These are phyloP conservation scores for Amazona finschi DNA, from an alignment of 2,797 vertebrate species.

Conservation along the genomic window DNA sequence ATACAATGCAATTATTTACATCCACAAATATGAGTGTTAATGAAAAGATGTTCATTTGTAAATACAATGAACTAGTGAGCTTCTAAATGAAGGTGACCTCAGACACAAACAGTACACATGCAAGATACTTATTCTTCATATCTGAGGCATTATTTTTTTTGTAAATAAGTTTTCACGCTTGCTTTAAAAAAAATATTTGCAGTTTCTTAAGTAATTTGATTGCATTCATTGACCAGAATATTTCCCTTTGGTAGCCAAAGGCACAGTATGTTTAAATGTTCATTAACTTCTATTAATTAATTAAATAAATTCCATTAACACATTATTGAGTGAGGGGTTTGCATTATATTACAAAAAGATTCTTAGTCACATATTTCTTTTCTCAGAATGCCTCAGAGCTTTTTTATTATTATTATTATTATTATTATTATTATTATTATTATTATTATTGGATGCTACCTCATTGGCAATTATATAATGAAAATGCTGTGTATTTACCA, in stretches of 20 bases:
- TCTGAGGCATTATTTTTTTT: not conserved
- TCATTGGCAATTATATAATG: not conserved
- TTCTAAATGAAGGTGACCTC: not conserved
- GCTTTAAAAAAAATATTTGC: not conserved
- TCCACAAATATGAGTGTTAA: not conserved
- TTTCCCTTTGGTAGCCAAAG: not conserved
- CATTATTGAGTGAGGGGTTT: not conserved
- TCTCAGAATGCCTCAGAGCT: not conserved
- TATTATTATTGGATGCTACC: not conserved
- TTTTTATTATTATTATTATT: too few relatives aligned
- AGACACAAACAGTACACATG: not conserved
- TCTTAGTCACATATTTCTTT: not conserved
- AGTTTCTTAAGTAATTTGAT: not conserved
- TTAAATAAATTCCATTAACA: not conserved
- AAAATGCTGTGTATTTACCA: constrained; percentile 4
- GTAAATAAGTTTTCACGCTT: not conserved
- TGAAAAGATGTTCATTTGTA: not conserved
- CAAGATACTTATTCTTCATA: not conserved
- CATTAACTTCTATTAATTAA: constrained; percentile 21
- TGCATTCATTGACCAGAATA: not conserved
- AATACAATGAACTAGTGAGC: not conserved
- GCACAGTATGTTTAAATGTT: not conserved
- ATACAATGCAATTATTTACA: not conserved
- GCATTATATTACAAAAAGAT: not conserved
- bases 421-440: not conserved